Conservation (phyloP, 2,113 vertebrate species). For the Reinhardtius hippoglossoides region DNA sequence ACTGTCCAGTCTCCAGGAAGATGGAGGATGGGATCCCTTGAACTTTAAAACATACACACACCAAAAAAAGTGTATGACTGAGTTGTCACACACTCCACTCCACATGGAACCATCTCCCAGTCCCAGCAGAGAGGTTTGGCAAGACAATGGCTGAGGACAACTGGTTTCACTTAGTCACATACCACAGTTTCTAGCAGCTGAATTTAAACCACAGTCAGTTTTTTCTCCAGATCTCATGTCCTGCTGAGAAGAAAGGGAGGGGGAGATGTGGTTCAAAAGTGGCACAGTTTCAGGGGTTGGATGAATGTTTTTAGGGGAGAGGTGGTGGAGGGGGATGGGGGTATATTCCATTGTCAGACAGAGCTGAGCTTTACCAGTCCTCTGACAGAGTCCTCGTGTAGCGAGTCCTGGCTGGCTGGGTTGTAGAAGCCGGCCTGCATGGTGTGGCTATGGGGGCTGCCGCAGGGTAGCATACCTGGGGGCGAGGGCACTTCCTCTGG, state of each 20-base stretch:
- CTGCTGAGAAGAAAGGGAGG: slow-evolving; percentile 12
- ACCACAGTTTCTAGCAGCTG: slow-evolving; percentile 53
- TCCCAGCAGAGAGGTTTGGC: slow-evolving; percentile 47
- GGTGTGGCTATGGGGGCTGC: slow-evolving; percentile 91
- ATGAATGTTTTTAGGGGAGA: slow-evolving; percentile 23
- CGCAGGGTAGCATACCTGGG: slow-evolving; percentile 88
- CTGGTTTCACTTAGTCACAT: slow-evolving; percentile 31
- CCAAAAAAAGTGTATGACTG: neutral
- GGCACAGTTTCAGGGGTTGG: slow-evolving; percentile 38
- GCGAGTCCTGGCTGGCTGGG: slow-evolving; percentile 94
- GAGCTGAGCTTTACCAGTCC: slow-evolving; percentile 98
- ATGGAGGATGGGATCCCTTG: slow-evolving; percentile 7
- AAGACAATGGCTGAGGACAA: slow-evolving; percentile 47
- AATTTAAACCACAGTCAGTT: slow-evolving; percentile 37
- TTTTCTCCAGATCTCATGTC: slow-evolving; percentile 29
- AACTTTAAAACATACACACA: neutral
- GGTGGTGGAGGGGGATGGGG: neutral
- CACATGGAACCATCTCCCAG: slow-evolving; percentile 20
- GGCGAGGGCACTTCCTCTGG: slow-evolving; percentile 94
- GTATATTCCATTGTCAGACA: slow-evolving; percentile 83
- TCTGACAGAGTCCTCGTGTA: slow-evolving; percentile 96
- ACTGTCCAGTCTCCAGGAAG: slow-evolving; percentile 23
- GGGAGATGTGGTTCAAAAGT: slow-evolving; percentile 15
- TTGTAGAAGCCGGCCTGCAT: slow-evolving; percentile 87
- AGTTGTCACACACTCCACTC: slow-evolving; percentile 13